Base-by-base conservation (phyloP, 2,113 vertebrate genomes). In the Phylloscopus whistleri region DNA sequence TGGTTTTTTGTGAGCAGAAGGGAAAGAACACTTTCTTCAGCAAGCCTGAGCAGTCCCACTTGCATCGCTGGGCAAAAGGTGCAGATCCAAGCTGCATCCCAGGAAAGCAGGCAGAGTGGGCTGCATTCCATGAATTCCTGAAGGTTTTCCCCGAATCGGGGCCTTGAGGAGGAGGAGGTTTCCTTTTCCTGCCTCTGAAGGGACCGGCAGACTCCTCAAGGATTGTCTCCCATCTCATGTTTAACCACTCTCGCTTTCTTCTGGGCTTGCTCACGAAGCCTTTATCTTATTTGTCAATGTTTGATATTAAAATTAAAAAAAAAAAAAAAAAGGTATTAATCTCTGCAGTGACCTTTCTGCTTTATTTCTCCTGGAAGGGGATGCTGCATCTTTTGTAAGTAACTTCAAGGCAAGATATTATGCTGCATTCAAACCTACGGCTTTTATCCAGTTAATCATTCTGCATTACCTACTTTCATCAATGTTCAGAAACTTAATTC, bases 401-500 rank as follows among this genome's bases (percentile, higher is more conserved):
- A 95, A 97, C 97, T 97, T 97, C 94, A 97, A 98, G 96, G 97
- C 91, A 91, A 96, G 95, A 82, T 88, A 94, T 85, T 96, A 93
- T 27, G 66, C 7, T 2, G 93, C 90, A 96, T 98, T 97, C 95
- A 96, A 97, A 97, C 96, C 92, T 66, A 95, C 60, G 91, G 94
- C 97, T 97, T 98, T 98, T 97, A 97, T 98, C 97, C 97, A 97
- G 96, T 90, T 98, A 98, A 98, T 98, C 98, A 98, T 97, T 96
- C 97, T 95, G 97, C 96, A 98, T 98, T 98, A 98, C 97, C 96
- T 97, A 86, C 97, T 97, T 98, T 98, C 97, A 96, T 97, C 98
- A 97, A 89, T 97, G 97, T 97, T 97, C 96, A 44, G 97, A 93
- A 97, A 97, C 97, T 98, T 98, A 98, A 98, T 98, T 97, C 97